Evolutionary conservation across 1,140 invertebrate genomes (phyloP), one percentile per base, ranked within the genome.

Genomic region (Mycetomoellerius zeteki): DNA sequence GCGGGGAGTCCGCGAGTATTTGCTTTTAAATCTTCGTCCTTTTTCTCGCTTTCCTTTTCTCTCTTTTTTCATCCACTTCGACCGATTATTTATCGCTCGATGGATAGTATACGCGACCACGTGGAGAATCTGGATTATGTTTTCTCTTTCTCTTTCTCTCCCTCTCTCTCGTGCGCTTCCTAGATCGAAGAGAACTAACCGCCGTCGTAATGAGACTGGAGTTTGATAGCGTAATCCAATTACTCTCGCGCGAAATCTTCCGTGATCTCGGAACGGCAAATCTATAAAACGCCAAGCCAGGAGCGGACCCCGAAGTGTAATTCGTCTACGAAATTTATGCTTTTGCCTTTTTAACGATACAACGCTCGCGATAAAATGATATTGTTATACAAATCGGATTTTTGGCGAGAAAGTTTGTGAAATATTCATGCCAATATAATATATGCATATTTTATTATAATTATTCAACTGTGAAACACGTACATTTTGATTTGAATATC

Each of bases 1-100:
- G 94, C 93, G 92, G 95, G 95, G 94, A 94, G 94, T 94, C 94
- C 87, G 73, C 62, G 88, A 71, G 90, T 94, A 93, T 94, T 94
- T 94, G 92, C 93, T 89, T 94, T 93, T 91, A 87, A 85, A 72
- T 60, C 19, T 81, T 87, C 71, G 67, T 86, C 82, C 60, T 89
- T 89, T 91, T 85, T 71, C 52, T 80, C 78, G 81, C 84, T 86
- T 82, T 80, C 62, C 10, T 81, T 62, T 78, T 71, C 62, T 58
- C 33, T 33, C 16, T 77, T 80, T 77, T 86, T 69, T 72, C 75
- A 76, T 88, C 54, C 78, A 81, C 64, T 65, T 86, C 85, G 67
- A 30, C 84, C 86, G 91, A 94, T 94, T 95, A 95, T 95, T 95
- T 94, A 95, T 95, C 91, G 88, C 81, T 71, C 86, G 89, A 78